A percentile compares a stretch with the other conserved stretches of the same genome.
These are phyloP conservation scores for Heterodera filipjevi DNA, from an alignment of 2,888 invertebrate genomes.

Conservation along the genomic window DNA sequence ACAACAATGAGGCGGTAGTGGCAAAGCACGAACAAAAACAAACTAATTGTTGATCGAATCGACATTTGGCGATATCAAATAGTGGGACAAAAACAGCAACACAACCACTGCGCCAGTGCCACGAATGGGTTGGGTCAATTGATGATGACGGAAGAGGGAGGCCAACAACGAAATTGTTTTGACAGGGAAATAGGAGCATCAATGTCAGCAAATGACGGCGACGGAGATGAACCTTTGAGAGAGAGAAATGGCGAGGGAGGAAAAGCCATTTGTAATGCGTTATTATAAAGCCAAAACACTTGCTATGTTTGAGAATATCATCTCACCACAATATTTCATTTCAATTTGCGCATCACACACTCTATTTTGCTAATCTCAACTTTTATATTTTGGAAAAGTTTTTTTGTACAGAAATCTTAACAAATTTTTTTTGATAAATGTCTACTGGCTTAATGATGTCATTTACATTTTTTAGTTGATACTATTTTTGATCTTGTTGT, in stretches of 20 bases:
- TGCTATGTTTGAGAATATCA: background rate
- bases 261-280: background rate
- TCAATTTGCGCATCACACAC: background rate
- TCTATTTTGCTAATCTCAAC: background rate
- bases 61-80: background rate
- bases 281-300: background rate
- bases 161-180: background rate
- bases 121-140: constrained; percentile 3
- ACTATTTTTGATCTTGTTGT: no score
- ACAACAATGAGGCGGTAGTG: no score
- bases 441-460: no score
- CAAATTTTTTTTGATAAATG: no score
- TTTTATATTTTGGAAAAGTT: background rate
- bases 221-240: background rate
- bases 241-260: background rate
- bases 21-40: background rate
- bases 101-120: constrained; percentile 4
- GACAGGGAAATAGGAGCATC: background rate
- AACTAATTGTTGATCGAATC: no score
- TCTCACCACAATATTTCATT: background rate
- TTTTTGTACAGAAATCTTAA: no score
- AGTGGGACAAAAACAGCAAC: background rate
- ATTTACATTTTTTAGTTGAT: no score
- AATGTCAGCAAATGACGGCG: background rate
- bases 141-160: background rate